Evolutionary conservation across 37 sponge, comb jelly and placozoan genomes (phyloP), one percentile per base, ranked within the genome.

Genomic region (Axinella damicornis): DNA sequence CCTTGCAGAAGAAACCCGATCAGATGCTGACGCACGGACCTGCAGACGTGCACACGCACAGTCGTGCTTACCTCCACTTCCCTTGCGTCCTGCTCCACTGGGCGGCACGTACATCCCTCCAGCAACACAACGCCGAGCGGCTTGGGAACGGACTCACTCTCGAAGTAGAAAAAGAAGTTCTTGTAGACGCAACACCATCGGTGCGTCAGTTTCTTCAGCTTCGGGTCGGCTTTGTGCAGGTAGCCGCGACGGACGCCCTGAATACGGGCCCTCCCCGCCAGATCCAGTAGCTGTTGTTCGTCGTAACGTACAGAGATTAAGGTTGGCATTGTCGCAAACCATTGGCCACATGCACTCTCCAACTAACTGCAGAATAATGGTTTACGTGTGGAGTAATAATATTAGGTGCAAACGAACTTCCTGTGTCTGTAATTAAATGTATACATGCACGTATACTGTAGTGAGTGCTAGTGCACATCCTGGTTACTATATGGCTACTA

Each of bases 181-280:
- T 65, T 68, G n/a, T 80, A 79, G n/a, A 89, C 22, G 80, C 78
- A 83, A 57, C 90, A 89, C 85, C 85, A 89, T 73, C 84, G 70
- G 24, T 71, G 39, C 15, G 66, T 33, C 71, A 69, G 16, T 25
- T 41, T 77, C 73, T 83, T 76, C 46, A 77, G 59, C 56, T 78
- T 83, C 18, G 74, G 65, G 46, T 83, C 84, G n/a, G 38, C 63
- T 53, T 89, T 89, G 30, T 52, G 79, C 66, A 89, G 74, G 27
- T 64, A 79, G 25, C 79, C 90, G 52, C 46, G 61, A 18, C 60
- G 71, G 57, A 21, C 53, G 27, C 79, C 73, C 16, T 53, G 57
- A 0, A 41, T 58, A 18, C 78, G 71, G 22, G 90, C 84, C 57
- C 64, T 78, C 5, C 64, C 40, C 18, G 78, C 77, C 24, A 89